These are phyloP conservation scores for Hemiprocne comata DNA, from an alignment of 2,113 vertebrate genomes.

Conservation along the genomic window DNA sequence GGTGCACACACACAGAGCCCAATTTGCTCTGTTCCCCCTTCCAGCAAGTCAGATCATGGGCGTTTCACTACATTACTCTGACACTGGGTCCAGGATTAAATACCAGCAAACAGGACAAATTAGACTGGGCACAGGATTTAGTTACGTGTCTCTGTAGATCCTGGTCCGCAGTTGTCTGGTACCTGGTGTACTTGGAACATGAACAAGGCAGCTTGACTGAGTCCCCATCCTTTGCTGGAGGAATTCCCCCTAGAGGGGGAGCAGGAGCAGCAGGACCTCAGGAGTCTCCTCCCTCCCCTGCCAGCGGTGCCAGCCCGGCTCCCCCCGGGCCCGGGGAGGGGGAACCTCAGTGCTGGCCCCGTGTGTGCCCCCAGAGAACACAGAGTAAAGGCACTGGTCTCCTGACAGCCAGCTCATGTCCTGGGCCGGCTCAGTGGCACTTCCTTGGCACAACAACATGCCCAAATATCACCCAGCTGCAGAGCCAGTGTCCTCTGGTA, in stretches of 20 bases:
- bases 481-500: too few species aligned
- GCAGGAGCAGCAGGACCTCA: not conserved
- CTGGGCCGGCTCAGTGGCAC: fast-evolving
- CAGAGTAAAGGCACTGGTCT: too few species aligned
- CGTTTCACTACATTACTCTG: not conserved
- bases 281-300: too few species aligned
- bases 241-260: not conserved
- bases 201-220: not conserved
- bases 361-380: too few species aligned
- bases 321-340: not conserved
- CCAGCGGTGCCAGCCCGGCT: not conserved
- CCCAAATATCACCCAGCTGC: too few species aligned
- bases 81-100: not conserved
- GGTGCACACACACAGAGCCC: too few species aligned
- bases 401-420: not conserved
- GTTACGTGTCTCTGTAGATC: fast-evolving
- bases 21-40: not conserved
- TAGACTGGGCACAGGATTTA: not conserved
- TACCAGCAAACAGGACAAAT: not conserved
- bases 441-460: too few species aligned
- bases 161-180: not conserved
- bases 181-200: not conserved
- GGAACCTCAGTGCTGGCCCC: too few species aligned
- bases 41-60: too few species aligned
- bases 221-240: not conserved